Evolutionary conservation across 2,797 vertebrate species (phyloP), one percentile per base, ranked within the genome.

Genomic region (Ctenochaetus hawaiiensis): DNA sequence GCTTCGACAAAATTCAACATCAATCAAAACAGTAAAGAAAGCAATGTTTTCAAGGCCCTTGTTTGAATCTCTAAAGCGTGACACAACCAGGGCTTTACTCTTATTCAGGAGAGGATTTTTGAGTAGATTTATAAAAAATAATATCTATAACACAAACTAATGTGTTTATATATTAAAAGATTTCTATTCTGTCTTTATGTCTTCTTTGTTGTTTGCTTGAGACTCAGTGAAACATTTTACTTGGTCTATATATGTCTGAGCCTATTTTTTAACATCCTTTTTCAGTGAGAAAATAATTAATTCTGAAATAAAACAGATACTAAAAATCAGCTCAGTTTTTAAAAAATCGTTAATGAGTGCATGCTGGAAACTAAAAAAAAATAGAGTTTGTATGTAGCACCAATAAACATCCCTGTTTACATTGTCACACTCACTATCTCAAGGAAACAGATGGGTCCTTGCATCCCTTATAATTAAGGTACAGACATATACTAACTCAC

Each of bases 321-420:
- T 49, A 22, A 77, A 23, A 52, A 57, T 14, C 43, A 39, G 63
- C 0, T 49, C 6, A 1, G 43, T 62, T 45, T 8, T 37, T 5
- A 5, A 14, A 14, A 48, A 22, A 8, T 2, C 16, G 49, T 22
- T 34, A 34, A 56, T 26, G 48, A 8, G 1, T 44, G 16, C 13
- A 57, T 26, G 10, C 39, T 67, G 61, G 1, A 67, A 30, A 30
- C 26, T 17, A 20, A 13, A 54, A 9, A 56, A 52, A 75, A 79
- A 74, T 43, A 70, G 47, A 64, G 56, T 77, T 52, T 44, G 22
- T 16, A 60, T 54, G 22, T n/a, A 63, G 17, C 67, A 58, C 18
- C 22, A 70, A 22, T 56, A 74, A 80, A 65, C 68, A 74, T 75
- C 48, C 34, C 39, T 6, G 82, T 91, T 92, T 87, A 87, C 49